Conservation (phyloP, 2,888 invertebrate species). For the Rhopalosiphum nymphaeae region DNA sequence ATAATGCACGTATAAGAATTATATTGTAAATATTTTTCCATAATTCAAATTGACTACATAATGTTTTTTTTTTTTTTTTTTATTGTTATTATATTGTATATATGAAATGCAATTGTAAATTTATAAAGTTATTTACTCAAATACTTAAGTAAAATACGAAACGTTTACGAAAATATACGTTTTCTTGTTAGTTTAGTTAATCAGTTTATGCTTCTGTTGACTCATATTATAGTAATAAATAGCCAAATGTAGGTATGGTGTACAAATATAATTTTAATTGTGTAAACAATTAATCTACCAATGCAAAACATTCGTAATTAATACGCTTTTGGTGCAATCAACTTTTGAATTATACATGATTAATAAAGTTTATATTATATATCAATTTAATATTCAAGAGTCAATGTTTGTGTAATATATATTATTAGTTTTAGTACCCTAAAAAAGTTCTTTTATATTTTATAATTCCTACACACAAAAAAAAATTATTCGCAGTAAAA, state of each 20-base stretch:
- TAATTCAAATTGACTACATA: conserved; percentile 37
- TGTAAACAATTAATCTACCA: conserved; percentile 30
- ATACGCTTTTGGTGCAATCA: conserved; percentile 42
- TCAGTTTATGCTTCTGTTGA: conserved; percentile 21
- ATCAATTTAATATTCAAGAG: conserved; percentile 38
- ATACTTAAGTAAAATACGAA: conserved; percentile 13
- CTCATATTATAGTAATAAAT: conserved; percentile 33
- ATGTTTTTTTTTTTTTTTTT: conserved; percentile 25
- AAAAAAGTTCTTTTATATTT: conserved; percentile 39
- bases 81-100: neutral
- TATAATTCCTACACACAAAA: neutral
- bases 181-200: conserved; percentile 29
- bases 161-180: conserved; percentile 15
- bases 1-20: conserved; percentile 18
- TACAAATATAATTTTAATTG: conserved; percentile 39
- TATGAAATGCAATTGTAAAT: conserved; percentile 23
- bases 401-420: conserved; percentile 35
- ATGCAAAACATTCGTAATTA: conserved; percentile 41
- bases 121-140: conserved; percentile 27
- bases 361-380: conserved; percentile 41
- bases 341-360: conserved; percentile 45
- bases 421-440: conserved; percentile 12
- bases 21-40: conserved; percentile 27
- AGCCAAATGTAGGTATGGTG: neutral
- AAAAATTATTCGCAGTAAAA: conserved; percentile 40